Evolutionary conservation across 2,888 invertebrate genomes (phyloP).

Genomic region (Drosophila lacicola): DNA sequence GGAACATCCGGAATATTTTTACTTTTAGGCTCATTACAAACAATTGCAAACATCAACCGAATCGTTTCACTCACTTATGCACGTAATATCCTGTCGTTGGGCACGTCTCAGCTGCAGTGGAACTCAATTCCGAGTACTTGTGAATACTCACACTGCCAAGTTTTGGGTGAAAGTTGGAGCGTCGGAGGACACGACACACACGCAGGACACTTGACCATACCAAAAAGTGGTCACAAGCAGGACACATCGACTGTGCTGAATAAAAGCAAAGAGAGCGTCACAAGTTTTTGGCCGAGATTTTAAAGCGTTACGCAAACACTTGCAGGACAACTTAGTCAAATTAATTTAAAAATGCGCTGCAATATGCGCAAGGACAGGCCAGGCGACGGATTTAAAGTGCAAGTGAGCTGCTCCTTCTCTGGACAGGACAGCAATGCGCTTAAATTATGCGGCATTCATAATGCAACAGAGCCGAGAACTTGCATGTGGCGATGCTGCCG

Average conservation of each 20-base stretch:
- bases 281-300: constrained; percentile 35
- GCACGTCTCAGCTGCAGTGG: constrained; percentile 60
- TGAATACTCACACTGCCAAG: constrained; percentile 38
- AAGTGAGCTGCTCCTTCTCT: constrained; percentile 1
- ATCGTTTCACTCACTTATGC: constrained; percentile 55
- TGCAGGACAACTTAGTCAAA: constrained; percentile 20
- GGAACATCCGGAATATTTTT: constrained; percentile 2
- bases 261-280: constrained; percentile 2
- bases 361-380: not conserved
- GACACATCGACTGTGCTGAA: constrained; percentile 28
- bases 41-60: constrained; percentile 16
- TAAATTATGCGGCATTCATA: constrained; percentile 82
- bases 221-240: constrained; percentile 36
- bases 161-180: constrained; percentile 43
- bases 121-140: constrained; percentile 65
- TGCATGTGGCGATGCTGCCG: constrained; percentile 19
- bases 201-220: constrained; percentile 60
- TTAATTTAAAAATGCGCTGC: constrained; percentile 7
- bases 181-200: constrained; percentile 60
- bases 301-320: constrained; percentile 49
- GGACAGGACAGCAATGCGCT: constrained; percentile 51
- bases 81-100: constrained; percentile 66
- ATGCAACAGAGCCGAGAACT: constrained; percentile 66
- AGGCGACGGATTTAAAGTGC: constrained; percentile 21
- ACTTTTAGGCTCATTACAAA: constrained; percentile 36